Evolutionary conservation across 2,113 vertebrate species (phyloP), one percentile per base, ranked within the genome.

Genomic region (Anoplopoma fimbria): DNA sequence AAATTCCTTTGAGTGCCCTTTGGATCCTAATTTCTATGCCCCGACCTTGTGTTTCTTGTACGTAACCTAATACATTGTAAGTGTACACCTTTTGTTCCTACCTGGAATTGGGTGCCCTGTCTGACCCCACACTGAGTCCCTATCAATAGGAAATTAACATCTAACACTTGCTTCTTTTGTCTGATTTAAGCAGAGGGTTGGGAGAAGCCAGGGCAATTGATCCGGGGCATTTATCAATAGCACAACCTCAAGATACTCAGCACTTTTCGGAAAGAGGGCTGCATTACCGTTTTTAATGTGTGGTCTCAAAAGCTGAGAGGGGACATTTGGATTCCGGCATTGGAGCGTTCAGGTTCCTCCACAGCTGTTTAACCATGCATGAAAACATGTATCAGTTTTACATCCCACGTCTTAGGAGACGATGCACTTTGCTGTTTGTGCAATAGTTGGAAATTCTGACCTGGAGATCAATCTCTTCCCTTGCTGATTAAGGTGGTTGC

Each of bases 121-220:
- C 42, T 69, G 65, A 89, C 25, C 63, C n/a, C 17, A 51, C n/a
- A 21, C 45, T 0, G 13, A 34, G 55, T 61, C 51, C 36, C 63
- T 45, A 72, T 92, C 82, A 83, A 88, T 85, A 85, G 51, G 75
- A 86, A 85, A 90, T 89, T 77, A 90, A 79, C 79, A 81, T 88
- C 63, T 61, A 70, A 93, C 82, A 79, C 45, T 75, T 77, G 71
- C 64, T 76, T 53, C 85, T 89, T 88, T 87, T 84, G 89, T 88
- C 81, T 84, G 84, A 84, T 91, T 83, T 71, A 76, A 83, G 73
- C 51, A 12, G 79, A 87, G 88, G 88, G 88, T 83, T 74, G 76
- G 86, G 65, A n/a, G n/a, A 81, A 81, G 83, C 64, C 72, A 33
- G 77, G 81, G 75, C 51, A 2, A 87, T 88, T 87, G 92, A 93